Conservation (phyloP, 2,113 vertebrate genomes). For the Rhombomys opimus region DNA sequence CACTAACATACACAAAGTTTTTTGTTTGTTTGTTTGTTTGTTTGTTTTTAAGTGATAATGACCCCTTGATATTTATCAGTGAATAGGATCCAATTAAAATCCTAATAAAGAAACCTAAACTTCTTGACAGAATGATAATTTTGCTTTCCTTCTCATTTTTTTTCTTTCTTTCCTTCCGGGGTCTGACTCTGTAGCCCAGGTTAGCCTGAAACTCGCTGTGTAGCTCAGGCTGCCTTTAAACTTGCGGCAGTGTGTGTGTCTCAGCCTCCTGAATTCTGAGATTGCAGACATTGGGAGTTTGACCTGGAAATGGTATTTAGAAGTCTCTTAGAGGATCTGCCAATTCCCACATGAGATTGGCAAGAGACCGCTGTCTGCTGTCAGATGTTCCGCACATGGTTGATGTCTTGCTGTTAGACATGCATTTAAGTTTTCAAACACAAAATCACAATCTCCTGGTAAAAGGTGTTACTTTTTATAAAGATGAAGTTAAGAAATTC, state of each 20-base stretch:
- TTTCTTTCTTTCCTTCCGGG: no score
- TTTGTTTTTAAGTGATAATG: background rate
- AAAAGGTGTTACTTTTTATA: background rate
- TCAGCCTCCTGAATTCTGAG: background rate
- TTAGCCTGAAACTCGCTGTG: background rate
- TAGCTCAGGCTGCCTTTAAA: background rate
- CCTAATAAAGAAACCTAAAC: constrained; percentile 42
- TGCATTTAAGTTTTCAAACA: background rate
- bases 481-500: background rate
- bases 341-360: constrained; percentile 67
- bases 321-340: constrained; percentile 68
- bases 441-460: background rate
- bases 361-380: constrained; percentile 70
- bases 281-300: background rate
- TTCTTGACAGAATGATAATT: constrained; percentile 3
- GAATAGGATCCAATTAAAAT: background rate
- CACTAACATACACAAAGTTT: background rate
- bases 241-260: background rate
- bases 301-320: constrained; percentile 49
- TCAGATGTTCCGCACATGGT: constrained; percentile 47
- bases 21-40: background rate
- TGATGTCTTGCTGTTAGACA: constrained; percentile 17
- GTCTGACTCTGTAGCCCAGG: background rate
- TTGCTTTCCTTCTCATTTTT: background rate
- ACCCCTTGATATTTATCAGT: background rate